Percentiles rank a stretch among this genome's conserved stretches.
These are phyloP conservation scores for Amphipoea oculea DNA, from an alignment of 2,888 invertebrate genomes.

Conservation along the genomic window DNA sequence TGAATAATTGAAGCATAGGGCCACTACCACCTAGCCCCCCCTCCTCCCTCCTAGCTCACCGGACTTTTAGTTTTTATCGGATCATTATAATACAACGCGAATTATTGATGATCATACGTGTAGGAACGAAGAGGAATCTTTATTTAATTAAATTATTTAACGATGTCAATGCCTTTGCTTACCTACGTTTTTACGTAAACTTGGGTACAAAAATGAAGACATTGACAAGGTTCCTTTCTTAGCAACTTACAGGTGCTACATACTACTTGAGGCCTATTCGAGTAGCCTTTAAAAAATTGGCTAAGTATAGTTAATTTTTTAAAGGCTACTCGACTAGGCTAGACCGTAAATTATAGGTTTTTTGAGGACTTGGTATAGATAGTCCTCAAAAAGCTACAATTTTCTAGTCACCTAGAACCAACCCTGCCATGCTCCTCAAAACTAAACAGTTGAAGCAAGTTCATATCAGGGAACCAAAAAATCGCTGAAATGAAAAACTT, in stretches of 20 bases:
- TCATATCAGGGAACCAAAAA: not conserved
- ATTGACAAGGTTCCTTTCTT: not conserved
- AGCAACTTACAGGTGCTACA: not conserved
- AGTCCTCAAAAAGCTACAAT: not conserved
- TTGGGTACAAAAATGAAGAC: not conserved
- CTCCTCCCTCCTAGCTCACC: constrained; percentile 59
- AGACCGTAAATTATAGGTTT: too few relatives aligned
- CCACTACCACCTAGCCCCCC: constrained; percentile 71
- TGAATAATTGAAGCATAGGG: constrained; percentile 86
- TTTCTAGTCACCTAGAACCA: not conserved
- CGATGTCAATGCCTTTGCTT: constrained; percentile 37
- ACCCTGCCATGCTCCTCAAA: not conserved
- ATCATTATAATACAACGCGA: constrained; percentile 74
- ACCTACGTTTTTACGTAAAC: constrained; percentile 1
- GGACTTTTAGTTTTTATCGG: constrained; percentile 79
- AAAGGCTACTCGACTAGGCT: too few relatives aligned
- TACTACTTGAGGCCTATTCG: not conserved
- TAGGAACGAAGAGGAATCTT: constrained; percentile 11
- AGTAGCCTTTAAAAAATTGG: not conserved
- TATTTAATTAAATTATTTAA: constrained; percentile 28
- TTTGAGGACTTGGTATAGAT: too few relatives aligned
- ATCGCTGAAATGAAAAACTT: constrained; percentile 8
- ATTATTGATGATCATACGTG: constrained; percentile 61
- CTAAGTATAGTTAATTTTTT: too few relatives aligned
- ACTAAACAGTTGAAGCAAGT: not conserved